Conservation (phyloP, 2,888 invertebrate species). For the Adelphocoris suturalis region DNA sequence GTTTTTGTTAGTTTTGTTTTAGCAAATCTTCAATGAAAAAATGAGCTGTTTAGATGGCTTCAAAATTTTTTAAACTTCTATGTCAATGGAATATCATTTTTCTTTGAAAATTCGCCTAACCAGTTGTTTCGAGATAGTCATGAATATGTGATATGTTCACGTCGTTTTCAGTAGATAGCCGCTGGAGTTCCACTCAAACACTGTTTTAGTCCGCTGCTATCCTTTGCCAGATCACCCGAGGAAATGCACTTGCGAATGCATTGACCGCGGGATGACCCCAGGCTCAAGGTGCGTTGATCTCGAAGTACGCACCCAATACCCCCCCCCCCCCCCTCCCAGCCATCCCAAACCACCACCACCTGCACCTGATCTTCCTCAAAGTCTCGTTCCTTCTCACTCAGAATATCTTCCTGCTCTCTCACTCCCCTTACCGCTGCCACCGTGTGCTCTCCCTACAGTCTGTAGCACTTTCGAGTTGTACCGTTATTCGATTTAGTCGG, state of each 20-base stretch:
- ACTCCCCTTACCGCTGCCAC: background rate
- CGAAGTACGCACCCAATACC: slow-evolving; percentile 27
- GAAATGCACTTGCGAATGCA: slow-evolving; percentile 14
- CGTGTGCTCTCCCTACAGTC: background rate
- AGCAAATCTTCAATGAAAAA: no score
- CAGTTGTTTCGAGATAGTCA: no score
- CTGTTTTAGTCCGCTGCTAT: no score
- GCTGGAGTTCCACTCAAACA: no score
- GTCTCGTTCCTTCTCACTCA: background rate
- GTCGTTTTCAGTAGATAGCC: no score
- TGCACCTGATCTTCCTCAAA: background rate
- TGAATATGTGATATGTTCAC: no score
- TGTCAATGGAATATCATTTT: no score
- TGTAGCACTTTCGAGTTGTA: slow-evolving; percentile 19
- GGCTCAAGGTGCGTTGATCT: slow-evolving; percentile 43
- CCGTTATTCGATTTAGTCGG: background rate
- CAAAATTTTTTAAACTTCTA: no score
- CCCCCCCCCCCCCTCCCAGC: background rate
- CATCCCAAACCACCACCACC: background rate
- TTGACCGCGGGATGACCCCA: slow-evolving; percentile 29
- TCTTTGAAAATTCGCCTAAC: no score
- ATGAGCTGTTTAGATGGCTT: no score
- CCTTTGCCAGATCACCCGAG: no score
- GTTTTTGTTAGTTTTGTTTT: no score
- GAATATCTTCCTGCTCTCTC: background rate